phyloP scores from a whole-genome alignment of 2,797 vertebrate genomes.

The Fratercula arctica region DNA sequence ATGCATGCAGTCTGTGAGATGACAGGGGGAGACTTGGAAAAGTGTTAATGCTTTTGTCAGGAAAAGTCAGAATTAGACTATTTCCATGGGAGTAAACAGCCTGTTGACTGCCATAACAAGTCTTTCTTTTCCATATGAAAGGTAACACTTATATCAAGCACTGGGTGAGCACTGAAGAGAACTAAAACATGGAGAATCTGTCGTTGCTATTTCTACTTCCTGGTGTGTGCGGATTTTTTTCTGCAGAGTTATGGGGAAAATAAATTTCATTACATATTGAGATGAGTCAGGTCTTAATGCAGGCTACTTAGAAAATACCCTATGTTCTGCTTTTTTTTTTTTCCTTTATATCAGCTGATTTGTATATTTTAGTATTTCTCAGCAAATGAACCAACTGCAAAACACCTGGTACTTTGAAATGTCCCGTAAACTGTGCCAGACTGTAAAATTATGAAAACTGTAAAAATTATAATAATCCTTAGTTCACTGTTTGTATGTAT shows the following conservation, averaged over 20 bases:
- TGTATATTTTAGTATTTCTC: background rate
- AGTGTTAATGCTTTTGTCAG: background rate
- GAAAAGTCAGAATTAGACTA: background rate
- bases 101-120: background rate
- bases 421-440: background rate
- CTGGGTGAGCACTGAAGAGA: background rate
- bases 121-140: background rate
- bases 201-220: background rate
- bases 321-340: background rate
- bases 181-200: background rate
- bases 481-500: background rate
- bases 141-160: background rate
- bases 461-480: background rate
- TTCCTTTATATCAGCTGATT: background rate
- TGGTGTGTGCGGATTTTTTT: rapidly evolving
- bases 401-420: background rate
- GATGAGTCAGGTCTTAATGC: background rate
- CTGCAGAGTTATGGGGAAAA: background rate
- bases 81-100: background rate
- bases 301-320: background rate
- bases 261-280: background rate
- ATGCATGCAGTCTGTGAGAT: background rate
- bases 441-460: background rate
- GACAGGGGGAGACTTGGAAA: background rate
- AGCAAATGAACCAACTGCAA: background rate